Evolutionary conservation across 1,140 invertebrate species (phyloP).

Genomic region (Trichonephila clavipes): DNA sequence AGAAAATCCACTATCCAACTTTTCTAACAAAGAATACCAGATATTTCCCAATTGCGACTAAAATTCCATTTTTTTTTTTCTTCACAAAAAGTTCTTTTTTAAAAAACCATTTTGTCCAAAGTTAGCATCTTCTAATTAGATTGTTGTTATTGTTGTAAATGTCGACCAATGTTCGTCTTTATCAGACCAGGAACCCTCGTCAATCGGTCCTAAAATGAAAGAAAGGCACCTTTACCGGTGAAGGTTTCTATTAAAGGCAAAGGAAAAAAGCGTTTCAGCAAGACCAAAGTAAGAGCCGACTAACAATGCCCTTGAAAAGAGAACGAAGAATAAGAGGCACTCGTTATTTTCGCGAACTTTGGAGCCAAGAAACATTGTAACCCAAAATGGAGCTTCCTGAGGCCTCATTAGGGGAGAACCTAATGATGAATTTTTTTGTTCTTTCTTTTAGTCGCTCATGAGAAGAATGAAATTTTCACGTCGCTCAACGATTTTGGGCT

Average conservation of each 20-base stretch:
- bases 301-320: slow-evolving; percentile 55
- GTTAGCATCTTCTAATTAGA: not conserved
- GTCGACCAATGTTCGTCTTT: not conserved
- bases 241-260: not conserved
- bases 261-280: not conserved
- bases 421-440: slow-evolving; percentile 48
- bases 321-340: slow-evolving; percentile 3
- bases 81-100: too few relatives aligned
- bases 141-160: not conserved
- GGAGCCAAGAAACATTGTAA: slow-evolving; percentile 49
- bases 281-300: not conserved
- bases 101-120: not conserved
- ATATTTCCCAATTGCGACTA: too few relatives aligned
- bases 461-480: not conserved
- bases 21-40: too few relatives aligned
- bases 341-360: slow-evolving; percentile 51
- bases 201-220: not conserved
- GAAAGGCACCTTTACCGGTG: not conserved
- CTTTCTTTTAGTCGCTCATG: not conserved
- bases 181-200: not conserved
- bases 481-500: not conserved
- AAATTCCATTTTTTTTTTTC: too few relatives aligned
- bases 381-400: slow-evolving; percentile 50
- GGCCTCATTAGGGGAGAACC: slow-evolving; percentile 39
- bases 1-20: too few relatives aligned